Percentiles rank a stretch among this genome's conserved stretches.
Evolutionary conservation across 1,140 invertebrate genomes (phyloP).

Genomic region (Polypedilum pembai): DNA sequence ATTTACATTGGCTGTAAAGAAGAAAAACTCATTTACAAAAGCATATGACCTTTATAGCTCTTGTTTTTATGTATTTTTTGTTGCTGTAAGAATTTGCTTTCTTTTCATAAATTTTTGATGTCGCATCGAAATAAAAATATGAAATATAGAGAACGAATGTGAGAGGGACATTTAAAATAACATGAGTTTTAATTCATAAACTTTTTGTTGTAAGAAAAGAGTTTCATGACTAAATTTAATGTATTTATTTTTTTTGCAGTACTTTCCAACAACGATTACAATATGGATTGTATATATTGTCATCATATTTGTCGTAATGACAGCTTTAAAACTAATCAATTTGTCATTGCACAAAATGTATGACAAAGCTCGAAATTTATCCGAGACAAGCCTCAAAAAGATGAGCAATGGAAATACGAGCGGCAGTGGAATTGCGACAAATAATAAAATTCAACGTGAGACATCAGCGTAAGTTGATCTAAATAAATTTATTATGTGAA

Average conservation of each 20-base stretch:
- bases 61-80: too few species aligned
- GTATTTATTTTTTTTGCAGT: constrained; percentile 56
- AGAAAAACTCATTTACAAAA: too few species aligned
- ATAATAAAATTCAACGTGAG: constrained; percentile 20
- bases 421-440: constrained; percentile 32
- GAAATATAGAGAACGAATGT: not conserved
- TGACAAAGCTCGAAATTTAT: constrained; percentile 65
- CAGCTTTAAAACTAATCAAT: constrained; percentile 80
- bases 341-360: constrained; percentile 90
- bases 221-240: not conserved
- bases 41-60: too few species aligned
- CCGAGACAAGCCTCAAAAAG: constrained; percentile 41
- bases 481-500: not conserved
- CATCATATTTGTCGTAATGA: constrained; percentile 72
- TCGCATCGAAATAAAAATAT: too few species aligned
- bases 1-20: too few species aligned
- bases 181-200: not conserved
- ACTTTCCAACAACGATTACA: constrained; percentile 71
- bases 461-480: constrained; percentile 23
- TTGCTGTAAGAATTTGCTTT: too few species aligned
- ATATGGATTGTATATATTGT: constrained; percentile 84
- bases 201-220: not conserved
- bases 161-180: not conserved
- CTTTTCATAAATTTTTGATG: too few species aligned
- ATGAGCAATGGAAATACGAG: constrained; percentile 26